These are phyloP conservation scores for Vanacampus margaritifer DNA, from an alignment of 2,113 vertebrate species.

Conservation along the genomic window DNA sequence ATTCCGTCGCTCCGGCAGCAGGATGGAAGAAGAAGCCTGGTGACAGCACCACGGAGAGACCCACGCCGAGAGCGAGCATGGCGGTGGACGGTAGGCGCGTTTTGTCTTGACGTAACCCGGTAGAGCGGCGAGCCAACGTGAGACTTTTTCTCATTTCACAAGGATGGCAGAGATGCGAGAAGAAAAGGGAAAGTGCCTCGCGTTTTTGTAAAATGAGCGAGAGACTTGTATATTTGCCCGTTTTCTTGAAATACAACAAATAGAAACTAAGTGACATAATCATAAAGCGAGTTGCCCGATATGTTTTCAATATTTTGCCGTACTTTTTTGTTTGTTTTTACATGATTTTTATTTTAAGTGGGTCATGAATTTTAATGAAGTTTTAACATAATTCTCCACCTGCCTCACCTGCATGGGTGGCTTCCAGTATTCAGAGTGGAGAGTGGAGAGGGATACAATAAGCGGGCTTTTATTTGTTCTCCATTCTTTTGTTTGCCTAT, in stretches of 20 bases:
- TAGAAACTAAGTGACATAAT: not conserved
- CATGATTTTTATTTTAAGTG: too few species aligned
- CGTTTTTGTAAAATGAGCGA: not conserved
- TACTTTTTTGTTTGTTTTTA: too few species aligned
- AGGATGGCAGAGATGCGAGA: not conserved
- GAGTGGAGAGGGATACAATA: constrained; percentile 10
- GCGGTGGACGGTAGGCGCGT: constrained; percentile 77
- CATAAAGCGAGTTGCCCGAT: not conserved
- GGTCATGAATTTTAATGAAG: not conserved
- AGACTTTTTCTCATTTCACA: not conserved
- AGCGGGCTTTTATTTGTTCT: constrained; percentile 20
- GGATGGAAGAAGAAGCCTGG: constrained; percentile 64
- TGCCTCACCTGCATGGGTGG: constrained; percentile 18
- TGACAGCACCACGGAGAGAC: constrained; percentile 72
- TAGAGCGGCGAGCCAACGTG: not conserved
- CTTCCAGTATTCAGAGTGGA: not conserved
- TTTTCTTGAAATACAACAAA: not conserved
- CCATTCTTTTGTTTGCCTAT: constrained; percentile 11
- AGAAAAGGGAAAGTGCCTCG: not conserved
- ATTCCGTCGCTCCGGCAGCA: constrained; percentile 26
- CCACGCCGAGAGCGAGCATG: constrained; percentile 71
- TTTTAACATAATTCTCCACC: not conserved
- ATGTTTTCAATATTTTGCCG: not conserved
- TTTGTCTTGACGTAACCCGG: constrained; percentile 2
- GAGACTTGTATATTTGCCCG: not conserved